These are phyloP conservation scores for Bubo blakistoni DNA, from an alignment of 2,113 vertebrate species.

Conservation along the genomic window DNA sequence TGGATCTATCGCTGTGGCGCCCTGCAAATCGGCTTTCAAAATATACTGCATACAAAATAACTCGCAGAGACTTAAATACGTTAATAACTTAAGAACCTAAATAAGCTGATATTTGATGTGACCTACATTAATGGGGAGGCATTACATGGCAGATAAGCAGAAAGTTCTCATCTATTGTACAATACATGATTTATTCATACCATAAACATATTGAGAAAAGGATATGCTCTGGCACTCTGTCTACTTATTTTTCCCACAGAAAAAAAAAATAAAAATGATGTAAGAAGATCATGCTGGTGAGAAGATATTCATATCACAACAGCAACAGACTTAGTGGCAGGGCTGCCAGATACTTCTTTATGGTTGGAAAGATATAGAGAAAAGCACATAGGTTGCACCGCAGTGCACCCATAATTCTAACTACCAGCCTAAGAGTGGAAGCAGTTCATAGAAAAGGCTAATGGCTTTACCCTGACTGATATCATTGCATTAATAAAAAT, in stretches of 20 bases:
- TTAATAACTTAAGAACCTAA: conserved; percentile 58
- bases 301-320: conserved; percentile 36
- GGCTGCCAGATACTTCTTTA: conserved; percentile 33
- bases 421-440: conserved; percentile 36
- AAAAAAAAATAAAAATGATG: conserved; percentile 20
- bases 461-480: conserved; percentile 50
- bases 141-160: conserved; percentile 43
- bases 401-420: conserved; percentile 16
- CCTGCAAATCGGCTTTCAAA: conserved; percentile 18
- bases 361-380: conserved; percentile 22
- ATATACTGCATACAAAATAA: background rate
- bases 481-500: conserved; percentile 62
- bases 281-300: conserved; percentile 34
- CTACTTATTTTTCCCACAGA: background rate
- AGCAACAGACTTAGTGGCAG: background rate
- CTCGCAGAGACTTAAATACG: background rate
- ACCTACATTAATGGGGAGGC: conserved; percentile 44
- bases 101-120: conserved; percentile 57
- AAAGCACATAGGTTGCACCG: background rate
- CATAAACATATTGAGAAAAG: conserved; percentile 2
- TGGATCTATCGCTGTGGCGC: background rate
- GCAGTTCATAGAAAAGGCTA: conserved; percentile 11
- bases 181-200: conserved; percentile 38
- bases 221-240: background rate
- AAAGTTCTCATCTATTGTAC: conserved; percentile 38